Evolutionary conservation across 2,888 invertebrate genomes (phyloP), one percentile per base, ranked within the genome.

Genomic region (Leptinotarsa tumamoca): DNA sequence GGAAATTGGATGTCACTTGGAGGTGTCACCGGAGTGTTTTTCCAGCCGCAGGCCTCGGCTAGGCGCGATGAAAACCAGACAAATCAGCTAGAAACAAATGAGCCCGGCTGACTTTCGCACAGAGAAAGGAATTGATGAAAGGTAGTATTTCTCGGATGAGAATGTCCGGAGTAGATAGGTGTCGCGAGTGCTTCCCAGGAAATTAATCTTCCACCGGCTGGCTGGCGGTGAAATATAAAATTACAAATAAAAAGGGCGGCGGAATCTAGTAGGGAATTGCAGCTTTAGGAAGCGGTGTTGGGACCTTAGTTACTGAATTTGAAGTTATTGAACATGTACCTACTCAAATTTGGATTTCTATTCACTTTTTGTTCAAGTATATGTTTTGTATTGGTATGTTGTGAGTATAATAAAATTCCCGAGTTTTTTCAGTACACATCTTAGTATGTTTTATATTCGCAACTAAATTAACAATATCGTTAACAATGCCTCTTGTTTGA

Each of bases 1-100:
- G 88, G 88, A 89, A 89, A 89, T 89, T 89, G 88, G 88, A 89
- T 88, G 88, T 88, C 89, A 88, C 88, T 88, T 87, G 87, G 88
- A 88, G 88, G 88, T 88, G 89, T 88, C 89, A 88, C 86, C 71
- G 85, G 86, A 75, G 86, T 88, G 87, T 88, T 87, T 88, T 87
- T 87, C 86, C 87, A 86, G 85, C 67, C 86, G 82, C 83, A 84
- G 85, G 85, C 84, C 78, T 82, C 81, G 81, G 81, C 81, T 70
- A 70, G 74, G 68, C 78, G 78, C 82, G 83, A 85, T 83, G 85
- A 85, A 81, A 83, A 82, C 86, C 86, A 87, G 87, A 88, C 88
- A 87, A 88, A 88, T 88, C 87, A 87, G 86, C 86, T 84, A 85
- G 87, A 87, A 88, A 88, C 87, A 88, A 88, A 85, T 85, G 85